These are phyloP conservation scores for Plebejus argus DNA, from an alignment of 2,888 invertebrate genomes.

Conservation along the genomic window DNA sequence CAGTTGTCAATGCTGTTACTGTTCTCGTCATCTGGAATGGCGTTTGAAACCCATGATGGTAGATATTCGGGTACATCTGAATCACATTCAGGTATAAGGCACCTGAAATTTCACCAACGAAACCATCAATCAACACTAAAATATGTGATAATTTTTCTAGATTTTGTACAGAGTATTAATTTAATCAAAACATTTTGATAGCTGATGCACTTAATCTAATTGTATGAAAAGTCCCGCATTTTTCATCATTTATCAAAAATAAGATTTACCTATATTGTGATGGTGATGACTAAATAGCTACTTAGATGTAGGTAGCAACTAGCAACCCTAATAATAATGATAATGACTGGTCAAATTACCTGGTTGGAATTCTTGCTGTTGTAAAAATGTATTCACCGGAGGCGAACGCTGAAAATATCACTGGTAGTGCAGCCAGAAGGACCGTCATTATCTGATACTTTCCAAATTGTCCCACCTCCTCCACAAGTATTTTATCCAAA, in stretches of 20 bases:
- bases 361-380: slow-evolving; percentile 66
- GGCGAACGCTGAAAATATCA: slow-evolving; percentile 71
- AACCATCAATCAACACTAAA: too few species aligned
- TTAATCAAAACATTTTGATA: too few species aligned
- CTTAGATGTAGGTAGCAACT: too few species aligned
- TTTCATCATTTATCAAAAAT: too few species aligned
- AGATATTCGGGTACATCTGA: slow-evolving; percentile 52
- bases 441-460: slow-evolving; percentile 64
- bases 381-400: slow-evolving; percentile 73
- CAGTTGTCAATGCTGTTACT: slow-evolving; percentile 57
- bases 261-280: too few species aligned
- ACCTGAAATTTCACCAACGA: slow-evolving; percentile 49
- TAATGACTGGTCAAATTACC: slow-evolving; percentile 49
- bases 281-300: too few species aligned
- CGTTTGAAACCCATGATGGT: slow-evolving; percentile 60
- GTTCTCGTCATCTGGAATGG: slow-evolving; percentile 54
- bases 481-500: slow-evolving; percentile 62
- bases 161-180: too few species aligned
- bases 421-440: slow-evolving; percentile 62
- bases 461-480: slow-evolving; percentile 71
- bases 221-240: too few species aligned
- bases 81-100: slow-evolving; percentile 64
- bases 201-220: too few species aligned
- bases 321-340: neutral
- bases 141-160: too few species aligned